These are phyloP conservation scores for Macrosiphum euphorbiae DNA, from an alignment of 2,888 invertebrate genomes.

Conservation along the genomic window DNA sequence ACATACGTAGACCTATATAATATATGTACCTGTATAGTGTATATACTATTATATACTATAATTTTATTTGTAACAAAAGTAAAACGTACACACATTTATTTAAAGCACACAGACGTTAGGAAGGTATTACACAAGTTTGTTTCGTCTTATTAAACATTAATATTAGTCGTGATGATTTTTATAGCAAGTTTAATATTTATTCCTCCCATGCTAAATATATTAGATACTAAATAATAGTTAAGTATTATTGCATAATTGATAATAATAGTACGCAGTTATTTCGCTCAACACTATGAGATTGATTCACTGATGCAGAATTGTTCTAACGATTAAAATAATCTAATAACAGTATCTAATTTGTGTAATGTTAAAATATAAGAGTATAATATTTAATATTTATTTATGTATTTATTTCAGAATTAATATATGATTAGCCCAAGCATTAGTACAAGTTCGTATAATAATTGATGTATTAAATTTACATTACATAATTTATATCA, in stretches of 20 bases:
- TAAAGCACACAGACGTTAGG: background rate
- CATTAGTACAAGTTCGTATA: background rate
- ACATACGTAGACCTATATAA: background rate
- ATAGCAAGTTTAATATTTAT: background rate
- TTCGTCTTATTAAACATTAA: background rate
- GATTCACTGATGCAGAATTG: background rate
- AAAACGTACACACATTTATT: background rate
- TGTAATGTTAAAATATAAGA: background rate
- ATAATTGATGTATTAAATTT: background rate
- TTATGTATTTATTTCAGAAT: background rate
- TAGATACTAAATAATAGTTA: background rate
- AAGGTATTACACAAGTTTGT: background rate
- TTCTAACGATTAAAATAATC: background rate
- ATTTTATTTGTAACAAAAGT: background rate
- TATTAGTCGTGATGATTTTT: background rate
- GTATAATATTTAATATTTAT: background rate
- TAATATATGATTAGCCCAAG: background rate
- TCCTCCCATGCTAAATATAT: background rate
- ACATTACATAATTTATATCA: too few relatives aligned
- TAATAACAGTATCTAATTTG: background rate
- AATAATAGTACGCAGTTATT: conserved; percentile 2
- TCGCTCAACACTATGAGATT: background rate
- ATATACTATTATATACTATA: background rate
- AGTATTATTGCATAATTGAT: background rate
- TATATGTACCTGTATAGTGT: too few relatives aligned